Evolutionary conservation across 2,797 vertebrate genomes (phyloP), one percentile per base, ranked within the genome.

Genomic region (Aselliscus stoliczkanus): DNA sequence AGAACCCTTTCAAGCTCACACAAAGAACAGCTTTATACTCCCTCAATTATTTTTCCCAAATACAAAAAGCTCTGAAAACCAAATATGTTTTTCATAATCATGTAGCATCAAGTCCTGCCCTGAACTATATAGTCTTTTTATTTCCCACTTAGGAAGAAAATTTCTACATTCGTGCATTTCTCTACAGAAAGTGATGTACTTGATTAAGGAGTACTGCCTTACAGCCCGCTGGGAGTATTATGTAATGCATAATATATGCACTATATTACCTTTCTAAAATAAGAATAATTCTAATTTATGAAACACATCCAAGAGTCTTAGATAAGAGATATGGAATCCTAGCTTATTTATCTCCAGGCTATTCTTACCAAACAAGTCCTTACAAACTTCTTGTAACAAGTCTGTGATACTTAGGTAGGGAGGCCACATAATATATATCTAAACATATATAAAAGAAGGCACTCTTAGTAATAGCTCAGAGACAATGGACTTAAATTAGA

Each of bases 241-340:
- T 31, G 1, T 73, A 82, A 65, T 76, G 65, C 5, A 23, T 54
- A 85, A 47, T 69, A 88, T 50, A 85, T 77, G 31, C 9, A 70
- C 20, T 82, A 1, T 44, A 64, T 77, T 91, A 58, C 17, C 25
- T 64, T 95, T 94, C 86, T 88, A 56, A 92, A 89, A 58, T 83
- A 93, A 93, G 23, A 95, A 83, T 39, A 82, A 83, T 89, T 91
- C n/a, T 92, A 92, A 81, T 82, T 82, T 79, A 65, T 85, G n/a
- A 58, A 37, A 62, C 17, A 54, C 52, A 89, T 81, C 67, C 34
- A 54, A 62, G 52, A 86, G 58, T 86, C 42, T 50, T 70, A 81
- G 42, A 44, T 60, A 62, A 94, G 21, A 58, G 31, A n/a, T 88
- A 13, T n/a, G 23, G 14, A 87, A 54, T 75, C 62, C 37, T 64